A percentile compares a stretch with the other conserved stretches of the same genome.
These are phyloP conservation scores for Conchocele bisecta DNA, from an alignment of 2,888 invertebrate genomes.

Conservation along the genomic window DNA sequence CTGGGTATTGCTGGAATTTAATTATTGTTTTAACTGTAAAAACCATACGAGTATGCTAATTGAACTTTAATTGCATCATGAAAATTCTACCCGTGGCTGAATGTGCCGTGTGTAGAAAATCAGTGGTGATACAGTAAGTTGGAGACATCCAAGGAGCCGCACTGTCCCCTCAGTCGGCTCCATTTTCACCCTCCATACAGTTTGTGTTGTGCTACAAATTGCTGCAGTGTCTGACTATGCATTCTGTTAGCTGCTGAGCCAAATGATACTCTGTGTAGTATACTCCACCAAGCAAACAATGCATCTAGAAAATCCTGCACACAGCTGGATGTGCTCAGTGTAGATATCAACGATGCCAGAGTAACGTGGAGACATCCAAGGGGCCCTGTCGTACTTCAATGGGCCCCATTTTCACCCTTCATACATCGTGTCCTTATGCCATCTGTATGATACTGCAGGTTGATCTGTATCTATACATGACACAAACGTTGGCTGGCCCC, in stretches of 20 bases:
- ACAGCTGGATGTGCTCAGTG: neutral
- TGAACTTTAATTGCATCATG: constrained; percentile 1
- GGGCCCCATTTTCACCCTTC: constrained; percentile 43
- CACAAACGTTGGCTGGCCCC: too few species aligned
- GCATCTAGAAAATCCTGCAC: neutral
- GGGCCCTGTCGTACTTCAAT: constrained; percentile 15
- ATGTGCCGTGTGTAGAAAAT: constrained; percentile 33
- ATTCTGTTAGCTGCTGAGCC: too few species aligned
- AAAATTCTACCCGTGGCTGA: neutral
- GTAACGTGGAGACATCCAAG: constrained; percentile 52
- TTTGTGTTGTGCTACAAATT: too few species aligned
- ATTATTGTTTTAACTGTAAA: too few species aligned
- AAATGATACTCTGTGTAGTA: too few species aligned
- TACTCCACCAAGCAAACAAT: too few species aligned
- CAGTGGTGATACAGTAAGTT: constrained; percentile 47
- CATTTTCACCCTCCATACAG: constrained; percentile 21
- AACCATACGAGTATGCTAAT: too few species aligned
- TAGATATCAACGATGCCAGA: constrained; percentile 53
- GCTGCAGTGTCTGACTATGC: too few species aligned
- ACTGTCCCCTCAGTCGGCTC: constrained; percentile 6
- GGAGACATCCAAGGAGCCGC: constrained; percentile 53
- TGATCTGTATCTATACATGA: too few species aligned
- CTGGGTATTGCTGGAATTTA: too few species aligned
- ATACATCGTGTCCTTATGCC: too few species aligned
- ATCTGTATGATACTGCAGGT: too few species aligned